A percentile compares a stretch with the other conserved stretches of the same genome.
Conservation (phyloP, 1,140 invertebrate species). For the Drosophila miranda region DNA sequence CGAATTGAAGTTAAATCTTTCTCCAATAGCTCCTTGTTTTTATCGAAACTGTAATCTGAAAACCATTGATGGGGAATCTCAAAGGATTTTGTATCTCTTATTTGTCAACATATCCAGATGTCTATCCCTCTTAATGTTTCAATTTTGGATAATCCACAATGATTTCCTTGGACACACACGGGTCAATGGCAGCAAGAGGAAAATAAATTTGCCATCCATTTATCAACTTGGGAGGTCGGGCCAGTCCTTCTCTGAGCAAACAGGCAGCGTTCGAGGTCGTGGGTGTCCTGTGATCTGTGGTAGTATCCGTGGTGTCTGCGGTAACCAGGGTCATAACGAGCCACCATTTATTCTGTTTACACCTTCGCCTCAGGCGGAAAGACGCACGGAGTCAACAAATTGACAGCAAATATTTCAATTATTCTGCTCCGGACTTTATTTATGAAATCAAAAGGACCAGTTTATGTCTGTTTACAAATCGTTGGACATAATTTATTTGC, state of each 20-base stretch:
- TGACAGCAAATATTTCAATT: constrained; percentile 80
- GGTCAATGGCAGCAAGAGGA: constrained; percentile 8
- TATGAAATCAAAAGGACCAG: constrained; percentile 42
- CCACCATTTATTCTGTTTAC: constrained; percentile 74
- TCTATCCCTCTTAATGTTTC: constrained; percentile 24
- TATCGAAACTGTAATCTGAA: too few relatives aligned
- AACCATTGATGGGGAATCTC: background rate
- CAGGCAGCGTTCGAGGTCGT: constrained; percentile 18
- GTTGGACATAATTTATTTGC: constrained; percentile 73
- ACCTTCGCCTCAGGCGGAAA: constrained; percentile 63
- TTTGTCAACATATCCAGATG: background rate
- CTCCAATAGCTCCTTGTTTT: too few relatives aligned
- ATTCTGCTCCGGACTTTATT: constrained; percentile 60
- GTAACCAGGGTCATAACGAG: constrained; percentile 63
- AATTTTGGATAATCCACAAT: constrained; percentile 47
- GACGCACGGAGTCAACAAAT: constrained; percentile 69
- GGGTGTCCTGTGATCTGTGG: constrained; percentile 15
- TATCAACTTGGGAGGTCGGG: constrained; percentile 46
- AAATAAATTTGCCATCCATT: constrained; percentile 58
- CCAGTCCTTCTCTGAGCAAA: constrained; percentile 29
- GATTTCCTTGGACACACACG: constrained; percentile 47
- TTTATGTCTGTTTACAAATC: constrained; percentile 72
- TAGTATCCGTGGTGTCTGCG: constrained; percentile 38
- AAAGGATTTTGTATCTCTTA: background rate
- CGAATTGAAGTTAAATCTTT: background rate